Evolutionary conservation across 1,140 invertebrate genomes (phyloP), one percentile per base, ranked within the genome.

Genomic region (Cherax destructor): DNA sequence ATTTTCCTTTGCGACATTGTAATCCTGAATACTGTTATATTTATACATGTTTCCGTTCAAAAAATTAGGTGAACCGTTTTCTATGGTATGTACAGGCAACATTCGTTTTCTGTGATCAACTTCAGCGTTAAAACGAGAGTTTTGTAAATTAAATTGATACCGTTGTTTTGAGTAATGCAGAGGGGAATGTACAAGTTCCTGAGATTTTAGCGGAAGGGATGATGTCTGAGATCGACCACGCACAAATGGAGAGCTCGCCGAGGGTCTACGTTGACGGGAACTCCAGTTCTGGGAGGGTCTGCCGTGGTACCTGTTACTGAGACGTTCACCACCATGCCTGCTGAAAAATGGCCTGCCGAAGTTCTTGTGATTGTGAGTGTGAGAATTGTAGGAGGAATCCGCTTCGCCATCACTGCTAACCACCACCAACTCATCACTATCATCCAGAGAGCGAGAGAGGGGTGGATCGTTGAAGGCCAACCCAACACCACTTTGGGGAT

Each of bases 331-430:
- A 21, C 83, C 61, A 49, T 85, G 74, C 21, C 69, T 72, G 65
- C 30, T 30, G 18, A 49, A 24, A 21, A 83, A 21, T n/a, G 61
- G 72, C 50, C 30, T 86, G 56, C 24, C 18, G 56, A 59, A 78
- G 74, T 72, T 30, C 5, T 52, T 61, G 6, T 24, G 49, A 21
- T 52, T 61, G 16, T 50, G 79, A 5, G 52, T 77, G 69, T 86
- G 79, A 7, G 84, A 86, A 77, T 80, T 81, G 52, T 72, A 91
- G 47, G 84, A 87, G 21, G 77, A 79, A 41, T 91, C 84, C 47
- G 59, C 83, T 52, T 92, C 91, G 5, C 85, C 85, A 56, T 92
- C 91, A 47, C 85, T 86, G 84, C 85, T 92, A 21, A 84, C 85
- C 41, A 78, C 91, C 65, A 76, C 59, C 72, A 84, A 21, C 21